These are phyloP conservation scores for Tauraco erythrolophus DNA, from an alignment of 2,113 vertebrate genomes.

Conservation along the genomic window DNA sequence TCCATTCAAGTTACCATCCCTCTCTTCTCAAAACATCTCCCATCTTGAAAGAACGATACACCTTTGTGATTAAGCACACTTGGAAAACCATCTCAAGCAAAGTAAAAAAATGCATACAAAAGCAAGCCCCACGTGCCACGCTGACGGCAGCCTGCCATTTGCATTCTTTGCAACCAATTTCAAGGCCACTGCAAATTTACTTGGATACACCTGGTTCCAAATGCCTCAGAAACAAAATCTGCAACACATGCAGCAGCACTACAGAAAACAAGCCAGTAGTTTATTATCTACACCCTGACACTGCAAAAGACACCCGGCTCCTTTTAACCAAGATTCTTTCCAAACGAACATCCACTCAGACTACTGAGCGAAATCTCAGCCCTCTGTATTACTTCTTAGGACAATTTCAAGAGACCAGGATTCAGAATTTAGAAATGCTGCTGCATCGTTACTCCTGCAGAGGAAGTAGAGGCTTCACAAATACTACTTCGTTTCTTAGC, in stretches of 20 bases:
- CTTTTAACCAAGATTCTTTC: not conserved
- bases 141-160: not conserved
- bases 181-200: not conserved
- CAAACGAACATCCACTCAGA: not conserved
- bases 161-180: not conserved
- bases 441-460: not conserved
- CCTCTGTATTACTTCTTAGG: not conserved
- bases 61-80: not conserved
- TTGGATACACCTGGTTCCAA: not conserved
- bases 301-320: not conserved
- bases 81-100: not conserved
- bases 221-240: not conserved
- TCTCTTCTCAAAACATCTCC: not conserved
- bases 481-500: not conserved
- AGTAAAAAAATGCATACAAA: not conserved
- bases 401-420: not conserved
- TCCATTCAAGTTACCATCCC: not conserved
- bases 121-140: not conserved
- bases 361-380: not conserved
- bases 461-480: not conserved
- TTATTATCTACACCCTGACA: not conserved
- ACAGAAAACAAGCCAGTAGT: not conserved
- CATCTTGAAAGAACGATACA: not conserved
- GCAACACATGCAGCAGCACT: not conserved
- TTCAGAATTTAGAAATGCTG: not conserved